Percentiles rank a stretch among this genome's conserved stretches.
phyloP scores from a whole-genome alignment of 2,113 vertebrate species.

The Vanacampus margaritifer region DNA sequence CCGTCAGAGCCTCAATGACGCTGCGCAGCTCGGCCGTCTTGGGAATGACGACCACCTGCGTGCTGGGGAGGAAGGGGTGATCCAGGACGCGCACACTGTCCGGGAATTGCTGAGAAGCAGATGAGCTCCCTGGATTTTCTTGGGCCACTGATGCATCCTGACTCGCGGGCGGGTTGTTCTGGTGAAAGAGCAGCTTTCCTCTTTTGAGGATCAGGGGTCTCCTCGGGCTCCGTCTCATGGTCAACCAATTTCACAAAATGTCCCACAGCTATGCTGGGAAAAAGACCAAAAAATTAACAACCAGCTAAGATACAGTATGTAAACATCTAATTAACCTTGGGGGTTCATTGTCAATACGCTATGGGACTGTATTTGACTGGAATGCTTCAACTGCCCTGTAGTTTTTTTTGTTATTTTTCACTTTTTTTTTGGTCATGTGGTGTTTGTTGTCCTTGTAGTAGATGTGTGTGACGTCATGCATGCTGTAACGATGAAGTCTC shows the following conservation, averaged over 20 bases:
- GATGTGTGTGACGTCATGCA: no score
- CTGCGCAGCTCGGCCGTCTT: constrained; percentile 80
- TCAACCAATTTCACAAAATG: constrained; percentile 59
- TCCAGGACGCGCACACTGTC: constrained; percentile 82
- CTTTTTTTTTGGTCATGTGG: no score
- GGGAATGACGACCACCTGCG: constrained; percentile 86
- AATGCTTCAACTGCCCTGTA: no score
- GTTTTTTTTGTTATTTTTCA: no score
- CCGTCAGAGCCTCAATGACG: constrained; percentile 84
- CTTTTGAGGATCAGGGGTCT: constrained; percentile 94
- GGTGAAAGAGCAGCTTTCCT: constrained; percentile 80
- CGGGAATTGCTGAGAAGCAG: constrained; percentile 64
- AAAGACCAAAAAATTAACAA: background rate
- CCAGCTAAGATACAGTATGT: background rate
- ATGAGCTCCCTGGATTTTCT: constrained; percentile 22
- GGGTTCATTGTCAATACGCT: background rate
- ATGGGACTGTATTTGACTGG: background rate
- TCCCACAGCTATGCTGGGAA: constrained; percentile 31
- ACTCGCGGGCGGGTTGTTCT: constrained; percentile 45
- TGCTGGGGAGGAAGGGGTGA: constrained; percentile 83
- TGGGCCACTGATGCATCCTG: constrained; percentile 29
- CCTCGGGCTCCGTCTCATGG: constrained; percentile 87
- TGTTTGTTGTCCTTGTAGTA: no score
- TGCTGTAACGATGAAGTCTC: no score
- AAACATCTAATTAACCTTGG: background rate